These are phyloP conservation scores for Phortica magna DNA, from an alignment of 2,888 invertebrate genomes.

Conservation along the genomic window DNA sequence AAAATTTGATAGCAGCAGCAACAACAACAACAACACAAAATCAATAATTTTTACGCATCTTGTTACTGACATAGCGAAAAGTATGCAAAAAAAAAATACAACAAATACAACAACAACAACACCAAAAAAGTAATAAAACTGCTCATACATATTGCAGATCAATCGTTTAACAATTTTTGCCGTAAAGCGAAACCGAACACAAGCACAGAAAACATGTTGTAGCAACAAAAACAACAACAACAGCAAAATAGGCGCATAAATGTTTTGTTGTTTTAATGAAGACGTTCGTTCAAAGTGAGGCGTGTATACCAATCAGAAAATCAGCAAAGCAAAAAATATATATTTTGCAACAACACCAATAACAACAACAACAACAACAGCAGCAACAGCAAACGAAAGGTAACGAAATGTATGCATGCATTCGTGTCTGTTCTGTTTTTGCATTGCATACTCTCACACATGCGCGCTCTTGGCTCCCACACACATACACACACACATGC, in stretches of 20 bases:
- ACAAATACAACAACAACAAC: neutral
- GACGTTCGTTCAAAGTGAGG: constrained; percentile 57
- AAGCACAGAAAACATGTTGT: neutral
- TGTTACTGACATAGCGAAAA: constrained; percentile 57
- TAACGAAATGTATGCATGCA: too few relatives aligned
- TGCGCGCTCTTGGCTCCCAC: too few relatives aligned
- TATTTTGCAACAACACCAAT: neutral
- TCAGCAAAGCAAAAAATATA: neutral
- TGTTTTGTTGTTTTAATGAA: constrained; percentile 75
- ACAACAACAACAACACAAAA: constrained; percentile 73
- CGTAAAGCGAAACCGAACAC: constrained; percentile 36
- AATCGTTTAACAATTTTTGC: constrained; percentile 55
- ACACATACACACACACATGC: too few relatives aligned
- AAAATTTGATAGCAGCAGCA: constrained; percentile 22
- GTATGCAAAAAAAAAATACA: neutral
- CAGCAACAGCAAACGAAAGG: too few relatives aligned
- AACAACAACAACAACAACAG: neutral
- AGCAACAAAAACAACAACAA: constrained; percentile 8
- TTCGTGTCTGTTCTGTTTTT: too few relatives aligned
- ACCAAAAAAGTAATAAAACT: neutral
- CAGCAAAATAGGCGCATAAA: constrained; percentile 70
- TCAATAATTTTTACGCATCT: constrained; percentile 76
- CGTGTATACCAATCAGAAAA: constrained; percentile 16
- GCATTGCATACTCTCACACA: too few relatives aligned
- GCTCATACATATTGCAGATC: neutral